Conservation (phyloP, 2,113 vertebrate genomes). For the Centrocercus urophasianus region DNA sequence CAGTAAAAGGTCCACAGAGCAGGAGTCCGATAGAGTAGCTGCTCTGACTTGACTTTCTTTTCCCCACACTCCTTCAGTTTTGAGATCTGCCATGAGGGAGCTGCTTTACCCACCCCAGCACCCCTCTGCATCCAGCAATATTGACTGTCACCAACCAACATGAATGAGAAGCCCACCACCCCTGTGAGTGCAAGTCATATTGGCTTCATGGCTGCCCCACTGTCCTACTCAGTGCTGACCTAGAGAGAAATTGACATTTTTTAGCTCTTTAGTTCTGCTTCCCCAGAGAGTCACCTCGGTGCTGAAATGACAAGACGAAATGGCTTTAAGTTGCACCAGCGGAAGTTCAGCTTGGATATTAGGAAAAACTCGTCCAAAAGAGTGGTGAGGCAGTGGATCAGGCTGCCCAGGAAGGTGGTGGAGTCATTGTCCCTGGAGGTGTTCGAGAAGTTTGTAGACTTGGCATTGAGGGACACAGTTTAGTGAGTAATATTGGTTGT, state of each 20-base stretch:
- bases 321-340: too few relatives aligned
- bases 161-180: rapidly evolving
- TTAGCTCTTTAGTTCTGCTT: not conserved
- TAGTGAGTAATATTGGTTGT: too few relatives aligned
- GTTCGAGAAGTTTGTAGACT: too few relatives aligned
- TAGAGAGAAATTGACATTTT: not conserved
- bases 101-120: not conserved
- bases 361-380: too few relatives aligned
- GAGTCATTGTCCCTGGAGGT: too few relatives aligned
- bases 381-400: too few relatives aligned
- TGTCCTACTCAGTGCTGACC: not conserved
- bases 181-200: rapidly evolving
- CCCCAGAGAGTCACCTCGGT: rapidly evolving
- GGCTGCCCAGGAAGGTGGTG: too few relatives aligned
- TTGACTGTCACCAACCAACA: not conserved
- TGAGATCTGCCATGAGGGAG: not conserved
- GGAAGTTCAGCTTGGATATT: too few relatives aligned
- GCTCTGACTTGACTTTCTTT: not conserved
- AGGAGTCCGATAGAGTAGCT: not conserved
- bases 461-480: too few relatives aligned
- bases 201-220: rapidly evolving
- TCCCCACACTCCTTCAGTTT: not conserved
- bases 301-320: too few relatives aligned
- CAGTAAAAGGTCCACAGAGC: not conserved
- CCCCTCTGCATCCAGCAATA: not conserved